Evolutionary conservation across 1,140 invertebrate species (phyloP), one percentile per base, ranked within the genome.

Genomic region (Pogonomyrmex barbatus): DNA sequence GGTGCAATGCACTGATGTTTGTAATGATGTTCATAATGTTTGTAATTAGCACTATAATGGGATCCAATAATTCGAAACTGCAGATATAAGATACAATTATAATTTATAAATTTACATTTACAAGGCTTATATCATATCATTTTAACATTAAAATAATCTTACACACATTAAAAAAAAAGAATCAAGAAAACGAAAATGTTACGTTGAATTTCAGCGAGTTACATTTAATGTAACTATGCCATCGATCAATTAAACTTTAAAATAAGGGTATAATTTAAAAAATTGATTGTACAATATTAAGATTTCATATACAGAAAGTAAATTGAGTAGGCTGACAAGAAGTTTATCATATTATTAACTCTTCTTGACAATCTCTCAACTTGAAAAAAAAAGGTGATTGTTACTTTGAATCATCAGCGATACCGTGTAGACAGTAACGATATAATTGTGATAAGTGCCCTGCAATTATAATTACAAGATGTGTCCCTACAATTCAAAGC

Each of bases 101-200:
- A 93, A 93, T 94, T 94, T 94, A 94, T 94, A 93, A 94, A 94
- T 94, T 93, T 94, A 94, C 93, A 94, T 94, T 92, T 94, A 94
- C 93, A 94, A 94, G 93, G 90, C 93, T 94, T 94, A 94, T 85
- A 90, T 68, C 50, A 87, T 92, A 90, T 91, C 86, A 91, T 83
- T 94, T 93, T 93, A 94, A 93, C 94, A 94, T 93, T 94, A 94
- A 94, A 94, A 94, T 94, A 94, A 94, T 91, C 91, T 93, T 94
- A 94, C 79, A 91, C 85, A 89, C 92, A 30, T 50, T 30, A 68
- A 14, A 68, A 50, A 68, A 67, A 65, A 0, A 2, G 4, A 14
- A 5, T 24, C 24, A 2, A 5, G 4, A 24, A 10, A n/a, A 30
- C 3, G 12, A 14, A 50, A 94, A 94, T 89, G 88, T 91, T 92